Base-by-base conservation (phyloP, 2,113 vertebrate genomes). In the Sterrhoptilus dennistouni region DNA sequence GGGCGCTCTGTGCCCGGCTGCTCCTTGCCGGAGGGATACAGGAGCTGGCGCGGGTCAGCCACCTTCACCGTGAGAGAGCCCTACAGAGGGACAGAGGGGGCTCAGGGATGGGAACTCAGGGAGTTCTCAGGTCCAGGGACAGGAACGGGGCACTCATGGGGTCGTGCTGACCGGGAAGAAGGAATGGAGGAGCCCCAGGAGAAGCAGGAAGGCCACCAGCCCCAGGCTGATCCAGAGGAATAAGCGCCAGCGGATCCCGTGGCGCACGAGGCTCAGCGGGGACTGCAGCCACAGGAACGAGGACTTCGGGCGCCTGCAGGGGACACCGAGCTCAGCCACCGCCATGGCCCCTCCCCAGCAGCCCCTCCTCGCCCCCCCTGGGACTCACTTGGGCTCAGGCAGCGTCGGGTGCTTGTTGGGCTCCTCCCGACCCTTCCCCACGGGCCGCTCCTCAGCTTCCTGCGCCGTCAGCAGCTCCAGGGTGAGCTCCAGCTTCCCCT, bases 101-200 rank as follows among this genome's bases (percentile, higher is more conserved):
- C 25, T 52, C 25, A 27, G 50, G 25, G 25, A 16, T 14, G 47
- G 47, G 47, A 49, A 13, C 52, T 29, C 50, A 28, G 52, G 28
- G 28, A 10, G 28, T 29, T 53, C 52, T 25, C 24, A 14, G 49
- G 24, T 15, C 24, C 22, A 0, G 14, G 3, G n/a, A 1, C 0
- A 3, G 7, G 5, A 5, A 1, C 8, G 21, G 63, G 40, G 49
- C 9, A 3, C 4, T 0, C 0, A 15, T 0, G 63, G 63, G n/a
- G 13, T 3, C 6, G 5, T 14, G 14, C 78, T 57, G 23, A 82
- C 64, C 64, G 22, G 28, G 42, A 81, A 28, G 53, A 81, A 81
- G 78, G 53, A 57, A 3, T 2, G 80, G 31, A 71, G 16, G 31
- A 71, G 16, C 24, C 50, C 6, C 24, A 44, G 31, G 9, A 83